A percentile compares a stretch with the other conserved stretches of the same genome.
Evolutionary conservation across 1,140 invertebrate species (phyloP).

Genomic region (Orchestia grillus): DNA sequence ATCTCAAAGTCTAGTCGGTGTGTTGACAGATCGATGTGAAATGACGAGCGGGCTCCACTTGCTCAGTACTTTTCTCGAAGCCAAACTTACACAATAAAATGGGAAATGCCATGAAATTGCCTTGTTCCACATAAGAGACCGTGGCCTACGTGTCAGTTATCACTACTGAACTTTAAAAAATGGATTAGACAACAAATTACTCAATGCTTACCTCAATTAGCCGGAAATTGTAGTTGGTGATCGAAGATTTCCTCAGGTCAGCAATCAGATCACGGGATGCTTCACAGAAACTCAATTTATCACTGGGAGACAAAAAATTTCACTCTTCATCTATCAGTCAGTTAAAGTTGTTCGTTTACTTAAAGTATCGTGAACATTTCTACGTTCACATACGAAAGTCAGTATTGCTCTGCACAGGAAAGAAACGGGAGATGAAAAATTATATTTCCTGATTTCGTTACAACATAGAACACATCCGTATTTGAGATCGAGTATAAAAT

Average conservation of each 20-base stretch:
- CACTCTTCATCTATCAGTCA: background rate
- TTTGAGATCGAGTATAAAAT: background rate
- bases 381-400: constrained; percentile 26
- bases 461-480: background rate
- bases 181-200: background rate
- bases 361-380: constrained; percentile 46
- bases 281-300: background rate
- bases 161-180: background rate
- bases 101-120: too few relatives aligned
- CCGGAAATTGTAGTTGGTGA: too few relatives aligned
- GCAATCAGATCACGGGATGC: too few relatives aligned
- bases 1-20: too few relatives aligned
- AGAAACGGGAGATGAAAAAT: background rate
- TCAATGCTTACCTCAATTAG: background rate
- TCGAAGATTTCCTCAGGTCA: background rate
- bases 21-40: too few relatives aligned
- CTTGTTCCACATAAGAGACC: background rate
- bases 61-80: too few relatives aligned
- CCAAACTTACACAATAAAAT: too few relatives aligned
- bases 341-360: background rate
- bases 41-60: too few relatives aligned
- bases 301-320: background rate
- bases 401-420: background rate
- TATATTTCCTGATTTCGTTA: background rate
- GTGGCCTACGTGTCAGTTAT: background rate